Evolutionary conservation across 2,113 vertebrate species (phyloP).

Genomic region (Ameiurus melas): DNA sequence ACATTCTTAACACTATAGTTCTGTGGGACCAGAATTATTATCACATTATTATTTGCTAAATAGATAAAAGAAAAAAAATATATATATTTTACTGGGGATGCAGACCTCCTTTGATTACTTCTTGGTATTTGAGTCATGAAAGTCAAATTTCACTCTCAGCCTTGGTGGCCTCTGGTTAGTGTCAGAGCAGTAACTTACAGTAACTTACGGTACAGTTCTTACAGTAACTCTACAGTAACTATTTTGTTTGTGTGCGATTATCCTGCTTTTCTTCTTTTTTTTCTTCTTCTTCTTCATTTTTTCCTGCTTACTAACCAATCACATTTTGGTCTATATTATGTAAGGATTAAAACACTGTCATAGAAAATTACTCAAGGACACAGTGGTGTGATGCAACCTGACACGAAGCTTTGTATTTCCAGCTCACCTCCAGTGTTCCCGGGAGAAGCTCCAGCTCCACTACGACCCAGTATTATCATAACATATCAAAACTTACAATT

Average conservation of each 20-base stretch:
- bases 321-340: neutral
- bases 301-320: neutral
- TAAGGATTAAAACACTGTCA: neutral
- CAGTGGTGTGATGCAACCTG: neutral
- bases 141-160: neutral
- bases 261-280: neutral
- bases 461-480: neutral
- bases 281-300: neutral
- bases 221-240: no score
- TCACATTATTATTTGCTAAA: neutral
- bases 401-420: neutral
- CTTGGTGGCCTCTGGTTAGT: neutral
- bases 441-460: no score
- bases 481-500: neutral
- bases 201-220: neutral
- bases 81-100: neutral
- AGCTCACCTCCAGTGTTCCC: neutral
- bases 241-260: neutral
- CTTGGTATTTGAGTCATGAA: neutral
- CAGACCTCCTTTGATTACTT: neutral
- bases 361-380: neutral
- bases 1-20: neutral
- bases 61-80: neutral
- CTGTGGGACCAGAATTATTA: neutral
- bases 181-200: neutral